Evolutionary conservation across 2,797 vertebrate species (phyloP), one percentile per base, ranked within the genome.

Genomic region (Rachycentron canadum): DNA sequence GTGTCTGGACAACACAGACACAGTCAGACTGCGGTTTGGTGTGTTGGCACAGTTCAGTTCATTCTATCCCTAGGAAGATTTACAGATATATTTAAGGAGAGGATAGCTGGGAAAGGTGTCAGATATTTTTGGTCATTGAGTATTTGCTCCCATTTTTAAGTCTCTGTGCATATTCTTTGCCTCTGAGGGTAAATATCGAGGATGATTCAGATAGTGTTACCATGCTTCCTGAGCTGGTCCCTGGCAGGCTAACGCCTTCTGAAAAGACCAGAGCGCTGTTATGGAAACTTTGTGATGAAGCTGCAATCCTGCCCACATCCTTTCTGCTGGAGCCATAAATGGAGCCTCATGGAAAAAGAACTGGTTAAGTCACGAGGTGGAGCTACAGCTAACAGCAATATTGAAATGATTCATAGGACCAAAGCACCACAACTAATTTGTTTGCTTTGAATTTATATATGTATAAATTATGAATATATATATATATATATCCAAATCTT

Each of bases 241-340:
- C 43, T 64, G 36, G 50, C 59, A 69, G 13, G 30, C 64, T 49
- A 36, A 2, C 12, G 25, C 30, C 34, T 63, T 70, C 32, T 67
- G 40, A 74, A 43, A 43, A 63, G 74, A 74, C 72, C 59, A 57
- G 53, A 73, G 40, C 61, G 75, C 79, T 77, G 76, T 83, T 76
- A 58, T 81, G 76, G 83, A 81, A 88, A 82, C 76, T 84, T 76
- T 58, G 67, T 69, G 78, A 86, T 84, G 83, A 86, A 84, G 64
- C 78, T 73, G 64, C 84, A 78, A 28, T 80, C 61, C 71, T 83
- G 65, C 66, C 90, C 89, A 93, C 89, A 90, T 92, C 89, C 90
- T 89, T 50, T 87, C 73, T 84, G 83, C 80, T 78, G 34, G 82
- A 75, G 69, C 73, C 73, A 79, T 86, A 86, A 87, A 79, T 53